phyloP scores from a whole-genome alignment of 2,888 invertebrate species.

The Leptodirus hochenwartii region DNA sequence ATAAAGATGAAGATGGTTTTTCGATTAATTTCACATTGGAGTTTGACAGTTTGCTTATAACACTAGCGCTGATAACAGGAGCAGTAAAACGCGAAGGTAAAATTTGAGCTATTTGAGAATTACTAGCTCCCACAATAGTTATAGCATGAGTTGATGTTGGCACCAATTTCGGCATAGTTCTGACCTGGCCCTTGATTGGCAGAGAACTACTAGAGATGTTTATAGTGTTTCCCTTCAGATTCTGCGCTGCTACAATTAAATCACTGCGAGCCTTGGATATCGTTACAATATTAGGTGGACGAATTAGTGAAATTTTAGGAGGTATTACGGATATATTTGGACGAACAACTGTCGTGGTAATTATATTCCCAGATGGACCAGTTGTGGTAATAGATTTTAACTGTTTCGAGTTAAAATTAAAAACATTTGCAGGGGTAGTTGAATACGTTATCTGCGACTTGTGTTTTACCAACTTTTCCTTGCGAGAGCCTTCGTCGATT shows the following conservation, averaged over 20 bases:
- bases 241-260: slow-evolving; percentile 8
- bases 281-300: slow-evolving; percentile 3
- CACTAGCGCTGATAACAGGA: slow-evolving; percentile 27
- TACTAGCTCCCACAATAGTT: slow-evolving; percentile 24
- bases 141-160: slow-evolving; percentile 22
- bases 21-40: slow-evolving; percentile 30
- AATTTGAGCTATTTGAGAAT: slow-evolving; percentile 24
- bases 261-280: too few species aligned
- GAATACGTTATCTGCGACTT: slow-evolving; percentile 16
- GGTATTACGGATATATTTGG: too few species aligned
- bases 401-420: too few species aligned
- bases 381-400: too few species aligned
- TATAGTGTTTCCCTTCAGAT: slow-evolving; percentile 11
- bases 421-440: slow-evolving; percentile 6
- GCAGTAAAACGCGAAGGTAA: slow-evolving; percentile 24
- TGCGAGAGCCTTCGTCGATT: slow-evolving; percentile 41
- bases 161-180: slow-evolving; percentile 21
- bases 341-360: slow-evolving; percentile 1
- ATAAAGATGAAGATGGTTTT: slow-evolving; percentile 26
- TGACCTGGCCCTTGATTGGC: slow-evolving; percentile 9
- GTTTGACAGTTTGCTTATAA: slow-evolving; percentile 25
- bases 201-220: slow-evolving; percentile 11
- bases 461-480: slow-evolving; percentile 27
- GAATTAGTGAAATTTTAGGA: slow-evolving; percentile 8
- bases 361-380: slow-evolving; percentile 6